A percentile compares a stretch with the other conserved stretches of the same genome.
phyloP scores from a whole-genome alignment of 2,113 vertebrate genomes.

The Sclerurus mexicanus region DNA sequence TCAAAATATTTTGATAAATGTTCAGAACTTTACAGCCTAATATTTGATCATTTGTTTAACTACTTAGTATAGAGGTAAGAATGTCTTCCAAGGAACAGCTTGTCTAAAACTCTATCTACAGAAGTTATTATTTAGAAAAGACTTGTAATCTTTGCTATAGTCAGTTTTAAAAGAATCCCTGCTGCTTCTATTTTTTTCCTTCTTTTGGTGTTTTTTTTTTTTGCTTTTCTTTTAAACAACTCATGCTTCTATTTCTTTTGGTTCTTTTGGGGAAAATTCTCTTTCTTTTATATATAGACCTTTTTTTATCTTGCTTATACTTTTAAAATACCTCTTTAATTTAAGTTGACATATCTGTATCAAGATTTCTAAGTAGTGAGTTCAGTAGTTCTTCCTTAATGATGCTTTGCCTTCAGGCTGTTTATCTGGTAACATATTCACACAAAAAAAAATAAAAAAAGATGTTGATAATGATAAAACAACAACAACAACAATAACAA shows the following conservation, averaged over 20 bases:
- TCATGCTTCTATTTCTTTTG: neutral
- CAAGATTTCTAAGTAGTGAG: neutral
- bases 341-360: neutral
- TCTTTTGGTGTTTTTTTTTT: neutral
- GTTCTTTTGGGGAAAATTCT: neutral
- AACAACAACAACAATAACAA: neutral
- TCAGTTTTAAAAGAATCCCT: neutral
- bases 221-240: neutral
- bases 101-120: neutral
- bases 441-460: too few species aligned
- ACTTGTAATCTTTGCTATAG: neutral
- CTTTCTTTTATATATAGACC: neutral
- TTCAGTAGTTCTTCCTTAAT: neutral
- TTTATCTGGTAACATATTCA: neutral
- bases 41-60: slow-evolving; percentile 32
- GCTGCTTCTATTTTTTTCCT: neutral
- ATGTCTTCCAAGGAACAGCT: neutral
- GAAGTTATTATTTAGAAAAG: neutral
- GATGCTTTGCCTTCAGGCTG: neutral
- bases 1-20: neutral
- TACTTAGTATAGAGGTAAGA: neutral
- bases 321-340: neutral
- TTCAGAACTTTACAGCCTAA: neutral
- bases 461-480: neutral
- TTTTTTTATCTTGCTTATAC: neutral